Evolutionary conservation across 2,113 vertebrate genomes (phyloP).

Genomic region (Pipra filicauda): DNA sequence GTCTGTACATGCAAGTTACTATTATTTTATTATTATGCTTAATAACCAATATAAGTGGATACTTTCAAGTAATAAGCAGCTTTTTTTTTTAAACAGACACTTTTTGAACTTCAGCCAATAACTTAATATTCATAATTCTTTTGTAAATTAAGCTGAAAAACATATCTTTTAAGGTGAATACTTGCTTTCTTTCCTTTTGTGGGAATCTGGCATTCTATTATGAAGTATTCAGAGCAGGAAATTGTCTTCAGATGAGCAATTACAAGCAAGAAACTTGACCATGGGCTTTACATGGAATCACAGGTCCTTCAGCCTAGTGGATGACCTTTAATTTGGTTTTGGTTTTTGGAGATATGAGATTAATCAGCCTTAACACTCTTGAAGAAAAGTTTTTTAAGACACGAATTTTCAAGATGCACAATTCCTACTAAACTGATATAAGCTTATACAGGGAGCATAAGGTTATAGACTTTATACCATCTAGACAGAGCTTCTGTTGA

Average conservation of each 20-base stretch:
- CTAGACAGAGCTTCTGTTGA: background rate
- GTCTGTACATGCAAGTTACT: background rate
- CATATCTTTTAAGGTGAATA: background rate
- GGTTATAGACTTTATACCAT: background rate
- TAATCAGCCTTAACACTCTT: background rate
- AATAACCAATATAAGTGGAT: background rate
- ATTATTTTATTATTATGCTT: background rate
- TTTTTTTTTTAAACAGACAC: background rate
- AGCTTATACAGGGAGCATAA: background rate
- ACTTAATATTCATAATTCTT: background rate
- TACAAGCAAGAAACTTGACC: background rate
- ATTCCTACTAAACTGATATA: background rate
- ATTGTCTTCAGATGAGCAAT: background rate
- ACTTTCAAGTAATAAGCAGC: background rate
- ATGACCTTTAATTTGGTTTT: conserved; percentile 6
- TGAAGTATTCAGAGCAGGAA: background rate
- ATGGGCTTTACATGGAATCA: background rate
- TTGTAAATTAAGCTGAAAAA: background rate
- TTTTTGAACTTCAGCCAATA: background rate
- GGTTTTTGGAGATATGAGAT: background rate
- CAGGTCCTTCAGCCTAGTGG: background rate
- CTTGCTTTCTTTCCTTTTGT: background rate
- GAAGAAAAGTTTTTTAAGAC: background rate
- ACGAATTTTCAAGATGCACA: background rate
- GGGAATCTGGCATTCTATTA: background rate